A percentile compares a stretch with the other conserved stretches of the same genome.
phyloP scores from a whole-genome alignment of 2,797 vertebrate genomes.

The Leuciscus waleckii region DNA sequence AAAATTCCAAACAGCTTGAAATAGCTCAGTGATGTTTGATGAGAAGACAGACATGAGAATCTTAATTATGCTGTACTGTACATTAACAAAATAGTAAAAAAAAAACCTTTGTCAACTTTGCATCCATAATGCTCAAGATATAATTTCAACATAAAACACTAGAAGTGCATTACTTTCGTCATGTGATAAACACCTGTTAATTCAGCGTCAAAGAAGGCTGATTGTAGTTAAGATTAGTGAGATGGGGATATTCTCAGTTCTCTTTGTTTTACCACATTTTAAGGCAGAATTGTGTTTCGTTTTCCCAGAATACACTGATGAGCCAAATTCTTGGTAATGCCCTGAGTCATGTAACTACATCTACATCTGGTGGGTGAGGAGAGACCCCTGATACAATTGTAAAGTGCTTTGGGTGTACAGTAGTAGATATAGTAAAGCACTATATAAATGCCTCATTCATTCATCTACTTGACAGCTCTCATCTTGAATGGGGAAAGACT shows the following conservation, averaged over 20 bases:
- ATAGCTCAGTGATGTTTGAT: constrained; percentile 22
- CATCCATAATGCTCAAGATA: neutral
- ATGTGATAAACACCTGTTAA: neutral
- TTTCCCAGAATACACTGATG: neutral
- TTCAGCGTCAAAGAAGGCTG: neutral
- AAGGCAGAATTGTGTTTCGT: neutral
- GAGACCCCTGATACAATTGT: no score
- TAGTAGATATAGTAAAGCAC: no score
- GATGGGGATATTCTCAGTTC: neutral
- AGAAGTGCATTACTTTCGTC: neutral
- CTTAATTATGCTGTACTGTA: constrained; percentile 6
- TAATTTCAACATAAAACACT: constrained; percentile 16
- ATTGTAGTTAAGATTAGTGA: neutral
- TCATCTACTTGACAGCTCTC: neutral
- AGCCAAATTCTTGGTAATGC: neutral
- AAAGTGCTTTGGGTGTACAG: no score
- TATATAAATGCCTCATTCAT: no score
- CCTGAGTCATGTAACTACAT: neutral
- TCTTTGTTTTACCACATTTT: neutral
- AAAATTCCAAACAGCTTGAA: constrained; percentile 15
- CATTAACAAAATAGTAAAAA: neutral
- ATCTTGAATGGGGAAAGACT: neutral
- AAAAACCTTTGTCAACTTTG: neutral
- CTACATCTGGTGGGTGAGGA: no score
- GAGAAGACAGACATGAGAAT: neutral